Conservation (phyloP, 2,888 invertebrate genomes). For the Antitype chi region DNA sequence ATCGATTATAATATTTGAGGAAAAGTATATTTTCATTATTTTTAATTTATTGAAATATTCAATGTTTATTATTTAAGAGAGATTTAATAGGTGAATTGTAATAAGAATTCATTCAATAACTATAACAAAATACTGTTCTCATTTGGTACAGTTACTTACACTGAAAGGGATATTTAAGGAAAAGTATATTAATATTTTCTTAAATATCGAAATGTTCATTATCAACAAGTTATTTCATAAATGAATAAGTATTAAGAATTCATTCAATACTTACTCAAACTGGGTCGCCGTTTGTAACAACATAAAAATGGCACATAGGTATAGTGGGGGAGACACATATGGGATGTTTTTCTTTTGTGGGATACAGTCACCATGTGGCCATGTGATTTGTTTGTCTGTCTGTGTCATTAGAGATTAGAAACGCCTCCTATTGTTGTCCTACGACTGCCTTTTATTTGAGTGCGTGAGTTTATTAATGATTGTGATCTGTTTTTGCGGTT, state of each 20-base stretch:
- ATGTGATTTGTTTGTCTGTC: conserved; percentile 38
- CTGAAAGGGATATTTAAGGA: too few species aligned
- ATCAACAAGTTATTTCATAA: not conserved
- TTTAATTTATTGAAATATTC: not conserved
- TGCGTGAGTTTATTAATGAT: conserved; percentile 41
- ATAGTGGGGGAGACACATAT: not conserved
- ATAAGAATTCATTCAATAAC: too few species aligned
- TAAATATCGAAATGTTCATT: too few species aligned
- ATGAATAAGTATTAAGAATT: not conserved
- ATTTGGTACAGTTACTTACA: too few species aligned
- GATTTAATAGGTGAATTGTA: too few species aligned
- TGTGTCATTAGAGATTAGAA: conserved; percentile 40
- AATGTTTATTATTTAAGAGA: not conserved
- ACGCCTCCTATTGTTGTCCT: conserved; percentile 45
- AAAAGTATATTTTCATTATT: not conserved
- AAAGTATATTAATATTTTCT: too few species aligned
- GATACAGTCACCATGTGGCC: conserved; percentile 31
- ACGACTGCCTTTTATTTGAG: conserved; percentile 49
- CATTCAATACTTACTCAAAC: not conserved
- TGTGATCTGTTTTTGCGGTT: conserved; percentile 18
- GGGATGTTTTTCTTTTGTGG: conserved; percentile 8
- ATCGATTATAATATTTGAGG: not conserved
- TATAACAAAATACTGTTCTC: too few species aligned
- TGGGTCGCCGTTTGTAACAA: not conserved
- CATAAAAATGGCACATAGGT: conserved; percentile 11